Conservation (phyloP, 2,113 vertebrate species). For the human region GRCh38 chr5:134767001-134767500, state of each 20-base stretch:
- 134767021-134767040: constrained; percentile 89
- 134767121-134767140: not conserved
- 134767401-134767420: not conserved
- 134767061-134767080: constrained; percentile 74
- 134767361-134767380: not conserved
- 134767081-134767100: not conserved
- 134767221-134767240: not conserved
- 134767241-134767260: not conserved
- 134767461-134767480: too few species aligned
- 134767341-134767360: not conserved
- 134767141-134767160: not conserved
- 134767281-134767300: not conserved
- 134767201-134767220: constrained; percentile 7
- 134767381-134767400: not conserved
- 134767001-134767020: constrained; percentile 90
- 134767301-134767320: constrained; percentile 1
- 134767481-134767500: too few species aligned
- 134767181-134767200: not conserved
- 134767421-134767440: not conserved
- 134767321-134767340: not conserved
- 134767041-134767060: constrained; percentile 92
- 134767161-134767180: not conserved
- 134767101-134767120: not conserved
- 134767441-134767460: not conserved
- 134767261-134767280: not conserved